Percentiles rank a stretch among this genome's conserved stretches.
Evolutionary conservation across 2,888 invertebrate species (phyloP).

Genomic region (Sarcophaga subvicina): DNA sequence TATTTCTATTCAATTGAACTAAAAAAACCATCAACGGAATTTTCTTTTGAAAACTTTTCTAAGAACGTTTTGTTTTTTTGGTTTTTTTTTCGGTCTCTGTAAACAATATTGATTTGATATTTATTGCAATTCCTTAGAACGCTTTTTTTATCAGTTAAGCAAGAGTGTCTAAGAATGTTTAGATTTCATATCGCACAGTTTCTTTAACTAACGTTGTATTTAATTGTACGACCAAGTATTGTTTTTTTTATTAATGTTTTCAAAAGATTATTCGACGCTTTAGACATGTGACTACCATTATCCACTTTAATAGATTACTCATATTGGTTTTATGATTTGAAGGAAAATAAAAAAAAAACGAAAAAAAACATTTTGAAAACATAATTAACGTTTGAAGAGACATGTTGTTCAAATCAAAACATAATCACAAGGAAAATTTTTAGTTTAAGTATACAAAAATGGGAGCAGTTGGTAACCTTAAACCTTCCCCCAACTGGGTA

Average conservation of each 20-base stretch:
- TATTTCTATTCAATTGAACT: neutral
- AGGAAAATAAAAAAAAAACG: neutral
- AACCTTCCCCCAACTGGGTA: no score
- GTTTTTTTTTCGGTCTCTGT: no score
- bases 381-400: neutral
- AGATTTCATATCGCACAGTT: neutral
- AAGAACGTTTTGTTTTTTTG: no score
- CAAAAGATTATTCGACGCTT: neutral
- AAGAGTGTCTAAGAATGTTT: constrained; percentile 5
- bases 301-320: neutral
- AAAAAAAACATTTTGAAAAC: neutral
- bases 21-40: no score
- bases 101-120: constrained; percentile 4
- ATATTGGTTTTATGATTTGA: neutral
- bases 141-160: neutral
- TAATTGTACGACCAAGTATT: no score
- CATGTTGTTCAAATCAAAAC: no score
- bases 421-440: no score
- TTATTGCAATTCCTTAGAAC: constrained; percentile 19
- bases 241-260: no score
- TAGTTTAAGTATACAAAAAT: no score
- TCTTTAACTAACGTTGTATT: no score
- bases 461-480: no score
- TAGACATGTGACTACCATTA: constrained; percentile 23
- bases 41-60: no score